Percentiles rank a stretch among this genome's conserved stretches.
phyloP scores from a whole-genome alignment of 1,140 invertebrate species.

The Nylanderia fulva region DNA sequence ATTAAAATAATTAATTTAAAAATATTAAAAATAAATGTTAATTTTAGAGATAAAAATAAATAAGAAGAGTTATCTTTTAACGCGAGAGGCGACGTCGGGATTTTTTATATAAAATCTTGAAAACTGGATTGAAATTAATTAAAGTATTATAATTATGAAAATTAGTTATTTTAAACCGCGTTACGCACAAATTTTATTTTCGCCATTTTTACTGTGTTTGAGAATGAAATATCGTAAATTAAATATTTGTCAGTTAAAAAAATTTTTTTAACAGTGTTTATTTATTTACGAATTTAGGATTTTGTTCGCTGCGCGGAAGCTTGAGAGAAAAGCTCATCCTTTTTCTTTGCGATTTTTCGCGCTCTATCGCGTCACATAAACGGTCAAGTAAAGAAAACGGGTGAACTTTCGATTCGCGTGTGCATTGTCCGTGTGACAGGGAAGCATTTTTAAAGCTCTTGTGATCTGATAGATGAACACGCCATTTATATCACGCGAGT shows the following conservation, averaged over 20 bases:
- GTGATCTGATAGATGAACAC: conserved; percentile 10
- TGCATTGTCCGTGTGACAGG: conserved; percentile 1
- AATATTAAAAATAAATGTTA: too few species aligned
- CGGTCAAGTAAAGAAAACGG: background rate
- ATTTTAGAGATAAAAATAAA: too few species aligned
- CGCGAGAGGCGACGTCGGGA: background rate
- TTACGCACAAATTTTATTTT: background rate
- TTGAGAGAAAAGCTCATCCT: background rate
- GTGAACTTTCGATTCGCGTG: background rate
- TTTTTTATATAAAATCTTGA: conserved; percentile 2
- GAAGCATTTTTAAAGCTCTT: conserved; percentile 3
- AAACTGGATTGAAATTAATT: background rate
- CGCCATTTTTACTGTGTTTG: background rate
- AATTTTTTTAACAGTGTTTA: too few species aligned
- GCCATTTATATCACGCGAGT: conserved; percentile 7
- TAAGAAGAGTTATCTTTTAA: too few species aligned
- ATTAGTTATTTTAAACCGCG: background rate
- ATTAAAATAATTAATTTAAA: too few species aligned
- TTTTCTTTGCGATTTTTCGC: conserved; percentile 3
- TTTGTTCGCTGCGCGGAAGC: background rate
- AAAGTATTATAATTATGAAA: background rate
- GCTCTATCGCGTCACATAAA: conserved; percentile 25
- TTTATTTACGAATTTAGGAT: too few species aligned
- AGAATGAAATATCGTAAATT: too few species aligned
- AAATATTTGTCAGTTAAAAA: background rate